A percentile compares a stretch with the other conserved stretches of the same genome.
Conservation (phyloP, 2,797 vertebrate genomes). For the Poeciliopsis paucimaculata region DNA sequence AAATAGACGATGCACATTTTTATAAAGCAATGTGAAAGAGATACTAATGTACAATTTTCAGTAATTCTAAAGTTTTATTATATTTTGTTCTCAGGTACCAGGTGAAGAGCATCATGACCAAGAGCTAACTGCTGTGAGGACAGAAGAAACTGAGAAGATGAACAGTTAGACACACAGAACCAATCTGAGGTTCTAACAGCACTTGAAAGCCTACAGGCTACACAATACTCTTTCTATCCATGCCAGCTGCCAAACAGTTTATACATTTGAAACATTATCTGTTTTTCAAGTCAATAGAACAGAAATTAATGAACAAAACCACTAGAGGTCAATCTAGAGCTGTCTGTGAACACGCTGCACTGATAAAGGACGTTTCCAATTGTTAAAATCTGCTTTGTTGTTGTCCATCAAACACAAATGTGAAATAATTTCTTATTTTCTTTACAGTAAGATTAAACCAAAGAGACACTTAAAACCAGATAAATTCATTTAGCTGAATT, state of each 20-base stretch:
- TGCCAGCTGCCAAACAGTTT: constrained; percentile 21
- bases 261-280: background rate
- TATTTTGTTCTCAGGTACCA: constrained; percentile 69
- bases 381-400: constrained; percentile 21
- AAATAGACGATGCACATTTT: background rate
- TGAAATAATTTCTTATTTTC: constrained; percentile 11
- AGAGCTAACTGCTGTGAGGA: constrained; percentile 63
- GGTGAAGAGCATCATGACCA: constrained; percentile 65
- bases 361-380: constrained; percentile 23
- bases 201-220: constrained; percentile 32
- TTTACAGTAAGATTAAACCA: constrained; percentile 46
- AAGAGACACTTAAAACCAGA: constrained; percentile 40
- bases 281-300: background rate
- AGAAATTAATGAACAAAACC: background rate
- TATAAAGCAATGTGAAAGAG: background rate
- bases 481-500: background rate
- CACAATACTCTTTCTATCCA: background rate
- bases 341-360: constrained; percentile 9
- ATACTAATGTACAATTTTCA: background rate
- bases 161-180: constrained; percentile 49
- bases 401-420: constrained; percentile 7
- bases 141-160: constrained; percentile 74
- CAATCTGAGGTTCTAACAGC: constrained; percentile 17
- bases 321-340: constrained; percentile 49
- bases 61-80: background rate